A percentile compares a stretch with the other conserved stretches of the same genome.
phyloP scores from a whole-genome alignment of 2,113 vertebrate genomes.

The Tyto alba region DNA sequence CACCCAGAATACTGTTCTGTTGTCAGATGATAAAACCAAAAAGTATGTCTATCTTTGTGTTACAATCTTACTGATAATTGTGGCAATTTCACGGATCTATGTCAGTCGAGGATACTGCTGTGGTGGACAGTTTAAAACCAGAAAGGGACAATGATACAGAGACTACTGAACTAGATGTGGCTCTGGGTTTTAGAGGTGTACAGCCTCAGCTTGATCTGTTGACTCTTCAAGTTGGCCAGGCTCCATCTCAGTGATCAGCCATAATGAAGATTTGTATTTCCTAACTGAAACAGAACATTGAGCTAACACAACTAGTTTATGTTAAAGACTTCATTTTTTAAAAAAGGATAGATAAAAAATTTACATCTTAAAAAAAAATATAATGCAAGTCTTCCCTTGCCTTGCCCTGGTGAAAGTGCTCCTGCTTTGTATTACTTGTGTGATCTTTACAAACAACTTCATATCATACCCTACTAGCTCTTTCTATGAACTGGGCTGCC shows the following conservation, averaged over 20 bases:
- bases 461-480: not conserved
- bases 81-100: not conserved
- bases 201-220: not conserved
- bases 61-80: not conserved
- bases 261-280: not conserved
- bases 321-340: not conserved
- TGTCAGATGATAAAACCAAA: not conserved
- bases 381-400: not conserved
- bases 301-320: not conserved
- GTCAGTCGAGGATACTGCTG: not conserved
- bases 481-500: not conserved
- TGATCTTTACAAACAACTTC: not conserved
- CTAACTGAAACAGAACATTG: not conserved
- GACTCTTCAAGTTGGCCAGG: not conserved
- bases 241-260: not conserved
- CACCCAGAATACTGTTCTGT: not conserved
- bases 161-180: not conserved
- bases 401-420: rapidly evolving
- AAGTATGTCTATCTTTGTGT: not conserved
- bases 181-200: not conserved
- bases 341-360: not conserved
- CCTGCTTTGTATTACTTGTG: not conserved
- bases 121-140: not conserved
- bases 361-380: not conserved
- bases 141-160: not conserved